Conservation (phyloP, 1,140 invertebrate genomes). For the Drosophila pruinosa region DNA sequence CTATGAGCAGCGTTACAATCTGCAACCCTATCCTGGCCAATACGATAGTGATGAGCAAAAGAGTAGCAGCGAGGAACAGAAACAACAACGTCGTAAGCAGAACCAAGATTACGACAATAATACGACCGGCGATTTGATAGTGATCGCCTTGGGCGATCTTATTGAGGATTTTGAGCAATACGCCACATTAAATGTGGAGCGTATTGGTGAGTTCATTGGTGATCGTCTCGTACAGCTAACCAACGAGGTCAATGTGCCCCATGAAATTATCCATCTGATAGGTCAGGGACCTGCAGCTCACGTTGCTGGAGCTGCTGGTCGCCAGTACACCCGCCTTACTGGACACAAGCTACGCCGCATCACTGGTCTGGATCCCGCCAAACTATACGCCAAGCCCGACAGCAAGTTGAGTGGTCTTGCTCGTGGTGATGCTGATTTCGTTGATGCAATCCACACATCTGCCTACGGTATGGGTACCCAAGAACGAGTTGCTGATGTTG, state of each 20-base stretch:
- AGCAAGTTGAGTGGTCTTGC: conserved; percentile 84
- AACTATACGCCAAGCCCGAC: conserved; percentile 85
- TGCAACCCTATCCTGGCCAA: conserved; percentile 50
- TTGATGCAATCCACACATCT: conserved; percentile 90
- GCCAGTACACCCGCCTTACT: conserved; percentile 85
- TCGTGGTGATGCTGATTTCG: conserved; percentile 85
- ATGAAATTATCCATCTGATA: conserved; percentile 78
- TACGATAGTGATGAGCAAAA: conserved; percentile 30
- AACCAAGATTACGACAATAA: conserved; percentile 36
- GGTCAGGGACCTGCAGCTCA: conserved; percentile 81
- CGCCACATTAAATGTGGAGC: conserved; percentile 65
- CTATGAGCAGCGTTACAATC: conserved; percentile 73
- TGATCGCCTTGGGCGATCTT: conserved; percentile 61
- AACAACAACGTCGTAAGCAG: conserved; percentile 40
- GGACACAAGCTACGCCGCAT: conserved; percentile 84
- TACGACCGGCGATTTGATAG: conserved; percentile 55
- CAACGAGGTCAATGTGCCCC: conserved; percentile 60
- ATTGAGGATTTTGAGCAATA: conserved; percentile 60
- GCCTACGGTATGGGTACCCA: conserved; percentile 88
- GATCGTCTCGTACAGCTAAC: conserved; percentile 57
- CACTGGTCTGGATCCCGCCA: conserved; percentile 89
- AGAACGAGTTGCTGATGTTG: conserved; percentile 87
- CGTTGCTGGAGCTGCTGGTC: conserved; percentile 84
- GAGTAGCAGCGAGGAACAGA: conserved; percentile 60
- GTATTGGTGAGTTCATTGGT: conserved; percentile 60